phyloP scores from a whole-genome alignment of 2,797 vertebrate genomes.

The Bradypodion pumilum region DNA sequence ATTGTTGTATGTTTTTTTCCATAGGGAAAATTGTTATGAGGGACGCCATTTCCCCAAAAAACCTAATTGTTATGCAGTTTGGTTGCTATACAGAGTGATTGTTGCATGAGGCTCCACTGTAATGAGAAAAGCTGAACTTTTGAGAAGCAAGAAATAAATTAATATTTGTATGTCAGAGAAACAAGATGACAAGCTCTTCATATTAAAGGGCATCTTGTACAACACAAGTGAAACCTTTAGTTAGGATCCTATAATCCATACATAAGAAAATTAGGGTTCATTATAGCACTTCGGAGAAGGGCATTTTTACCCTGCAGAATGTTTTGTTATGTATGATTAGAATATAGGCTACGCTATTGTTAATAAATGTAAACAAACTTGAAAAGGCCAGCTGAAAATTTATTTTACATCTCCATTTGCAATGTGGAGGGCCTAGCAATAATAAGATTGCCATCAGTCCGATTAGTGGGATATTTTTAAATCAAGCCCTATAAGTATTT shows the following conservation, averaged over 20 bases:
- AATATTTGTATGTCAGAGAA: constrained; percentile 51
- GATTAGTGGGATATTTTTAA: constrained; percentile 6
- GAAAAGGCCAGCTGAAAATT: constrained; percentile 47
- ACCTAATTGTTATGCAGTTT: too few relatives aligned
- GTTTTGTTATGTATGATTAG: constrained; percentile 6
- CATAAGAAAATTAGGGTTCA: constrained; percentile 28
- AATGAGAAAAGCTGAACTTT: constrained; percentile 50
- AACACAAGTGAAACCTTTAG: constrained; percentile 41
- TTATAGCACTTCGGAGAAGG: constrained; percentile 47
- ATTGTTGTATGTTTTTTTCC: too few relatives aligned
- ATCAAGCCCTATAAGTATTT: constrained; percentile 7
- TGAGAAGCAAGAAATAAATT: constrained; percentile 63
- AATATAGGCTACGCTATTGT: constrained; percentile 30
- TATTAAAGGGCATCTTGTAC: constrained; percentile 6
- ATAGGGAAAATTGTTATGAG: too few relatives aligned
- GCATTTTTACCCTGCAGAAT: background rate
- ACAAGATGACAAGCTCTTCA: constrained; percentile 47
- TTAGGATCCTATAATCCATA: constrained; percentile 38
- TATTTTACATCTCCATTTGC: background rate
- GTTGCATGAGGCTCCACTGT: too few relatives aligned
- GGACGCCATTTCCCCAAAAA: too few relatives aligned
- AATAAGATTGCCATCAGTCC: background rate
- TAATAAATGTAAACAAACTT: constrained; percentile 45
- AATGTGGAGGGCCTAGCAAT: background rate
- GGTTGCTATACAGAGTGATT: too few relatives aligned